Percentiles rank a stretch among this genome's conserved stretches.
These are phyloP conservation scores for Maconellicoccus hirsutus DNA, from an alignment of 1,140 invertebrate species.

Conservation along the genomic window DNA sequence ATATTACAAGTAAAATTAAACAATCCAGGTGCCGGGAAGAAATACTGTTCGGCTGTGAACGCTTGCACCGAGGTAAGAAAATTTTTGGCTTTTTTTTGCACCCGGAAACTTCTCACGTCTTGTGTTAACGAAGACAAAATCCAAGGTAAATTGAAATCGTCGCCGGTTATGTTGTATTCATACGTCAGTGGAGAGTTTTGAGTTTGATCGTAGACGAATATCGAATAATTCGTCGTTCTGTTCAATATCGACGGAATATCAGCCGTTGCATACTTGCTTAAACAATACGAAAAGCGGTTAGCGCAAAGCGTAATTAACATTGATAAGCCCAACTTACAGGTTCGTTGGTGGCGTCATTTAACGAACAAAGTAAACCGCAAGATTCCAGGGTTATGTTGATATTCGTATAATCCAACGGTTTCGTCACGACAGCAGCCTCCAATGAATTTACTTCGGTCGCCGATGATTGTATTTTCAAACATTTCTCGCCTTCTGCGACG, in stretches of 20 bases:
- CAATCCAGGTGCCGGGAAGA: constrained; percentile 43
- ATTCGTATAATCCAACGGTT: constrained; percentile 7
- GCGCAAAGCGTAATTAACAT: background rate
- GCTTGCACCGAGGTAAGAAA: constrained; percentile 45
- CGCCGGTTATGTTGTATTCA: constrained; percentile 34
- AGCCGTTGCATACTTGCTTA: background rate
- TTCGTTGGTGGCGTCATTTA: background rate
- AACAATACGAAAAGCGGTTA: background rate
- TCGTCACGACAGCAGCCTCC: background rate
- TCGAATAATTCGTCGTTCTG: background rate
- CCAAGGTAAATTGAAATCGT: constrained; percentile 30
- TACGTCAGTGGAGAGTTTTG: constrained; percentile 32
- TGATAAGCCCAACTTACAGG: background rate
- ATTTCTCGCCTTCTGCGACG: background rate
- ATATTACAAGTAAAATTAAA: constrained; percentile 33
- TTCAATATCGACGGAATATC: background rate
- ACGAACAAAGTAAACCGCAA: background rate
- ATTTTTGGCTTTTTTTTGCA: constrained; percentile 44
- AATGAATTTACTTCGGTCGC: constrained; percentile 7
- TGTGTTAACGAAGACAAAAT: constrained; percentile 28
- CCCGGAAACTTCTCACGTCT: constrained; percentile 41
- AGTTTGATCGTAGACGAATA: constrained; percentile 33
- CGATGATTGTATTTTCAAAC: background rate
- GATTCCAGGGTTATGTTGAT: constrained; percentile 12
- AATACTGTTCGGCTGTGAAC: constrained; percentile 42